Conservation (phyloP, 2,888 invertebrate genomes). For the Allygus modestus region DNA sequence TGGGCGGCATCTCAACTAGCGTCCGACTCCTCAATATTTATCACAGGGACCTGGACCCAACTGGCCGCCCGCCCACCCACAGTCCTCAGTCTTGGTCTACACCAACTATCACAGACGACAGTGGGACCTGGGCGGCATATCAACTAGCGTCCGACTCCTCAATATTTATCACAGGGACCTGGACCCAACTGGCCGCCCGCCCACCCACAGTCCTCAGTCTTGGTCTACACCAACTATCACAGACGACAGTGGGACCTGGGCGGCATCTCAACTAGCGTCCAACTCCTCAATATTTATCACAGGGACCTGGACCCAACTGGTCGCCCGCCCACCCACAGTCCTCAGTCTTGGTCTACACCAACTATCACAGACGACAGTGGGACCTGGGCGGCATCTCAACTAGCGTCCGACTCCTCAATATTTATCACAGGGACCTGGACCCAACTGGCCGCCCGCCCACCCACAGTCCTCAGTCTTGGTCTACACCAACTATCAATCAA, state of each 20-base stretch:
- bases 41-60: background rate
- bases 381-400: background rate
- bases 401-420: background rate
- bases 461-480: too few species aligned
- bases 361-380: too few species aligned
- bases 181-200: background rate
- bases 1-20: background rate
- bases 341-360: too few species aligned
- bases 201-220: too few species aligned
- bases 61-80: background rate
- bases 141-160: background rate
- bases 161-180: background rate
- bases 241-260: too few species aligned
- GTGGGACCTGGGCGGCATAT: background rate
- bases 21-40: conserved; percentile 1
- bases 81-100: too few species aligned
- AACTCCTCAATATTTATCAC: background rate
- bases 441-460: background rate
- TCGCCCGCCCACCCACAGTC: background rate
- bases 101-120: background rate
- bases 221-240: too few species aligned
- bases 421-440: background rate
- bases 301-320: background rate
- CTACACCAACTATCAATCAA: too few species aligned
- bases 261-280: background rate